These are phyloP conservation scores for Odontamblyopus lacepedii DNA, from an alignment of 2,797 vertebrate species.

Conservation along the genomic window DNA sequence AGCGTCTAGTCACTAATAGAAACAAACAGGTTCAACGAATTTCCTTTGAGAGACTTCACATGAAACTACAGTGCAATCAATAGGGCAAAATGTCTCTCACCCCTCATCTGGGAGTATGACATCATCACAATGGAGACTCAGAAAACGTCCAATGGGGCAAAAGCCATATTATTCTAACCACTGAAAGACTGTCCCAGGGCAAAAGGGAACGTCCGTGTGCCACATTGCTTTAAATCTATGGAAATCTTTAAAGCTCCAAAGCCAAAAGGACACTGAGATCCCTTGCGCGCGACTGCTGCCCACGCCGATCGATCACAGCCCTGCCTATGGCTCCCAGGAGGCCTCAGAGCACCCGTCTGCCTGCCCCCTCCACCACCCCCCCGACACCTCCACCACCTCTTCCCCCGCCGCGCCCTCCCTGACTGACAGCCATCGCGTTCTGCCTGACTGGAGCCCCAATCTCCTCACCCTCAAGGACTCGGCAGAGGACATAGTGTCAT, in stretches of 20 bases:
- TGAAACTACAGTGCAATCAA: no score
- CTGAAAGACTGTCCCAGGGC: constrained; percentile 8
- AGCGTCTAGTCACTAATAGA: no score
- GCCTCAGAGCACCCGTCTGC: constrained; percentile 29
- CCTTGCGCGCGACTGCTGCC: constrained; percentile 49
- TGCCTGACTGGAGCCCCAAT: constrained; percentile 69
- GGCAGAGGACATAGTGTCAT: constrained; percentile 75
- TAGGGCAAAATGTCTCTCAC: no score
- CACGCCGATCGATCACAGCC: constrained; percentile 63
- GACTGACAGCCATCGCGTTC: constrained; percentile 59
- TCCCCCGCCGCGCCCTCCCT: constrained; percentile 35
- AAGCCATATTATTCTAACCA: background rate
- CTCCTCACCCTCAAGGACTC: constrained; percentile 72
- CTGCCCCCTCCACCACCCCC: constrained; percentile 4
- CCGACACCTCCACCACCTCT: constrained; percentile 17
- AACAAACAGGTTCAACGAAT: no score
- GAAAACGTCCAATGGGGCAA: background rate
- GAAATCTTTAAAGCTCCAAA: constrained; percentile 42
- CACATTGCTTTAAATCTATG: constrained; percentile 26
- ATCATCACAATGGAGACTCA: no score
- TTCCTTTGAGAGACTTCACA: no score
- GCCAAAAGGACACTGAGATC: constrained; percentile 55
- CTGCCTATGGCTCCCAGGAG: constrained; percentile 59
- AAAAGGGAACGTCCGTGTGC: constrained; percentile 22
- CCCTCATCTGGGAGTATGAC: no score